Conservation (phyloP, 2,797 vertebrate species). For the Pseudochirops corinnae region DNA sequence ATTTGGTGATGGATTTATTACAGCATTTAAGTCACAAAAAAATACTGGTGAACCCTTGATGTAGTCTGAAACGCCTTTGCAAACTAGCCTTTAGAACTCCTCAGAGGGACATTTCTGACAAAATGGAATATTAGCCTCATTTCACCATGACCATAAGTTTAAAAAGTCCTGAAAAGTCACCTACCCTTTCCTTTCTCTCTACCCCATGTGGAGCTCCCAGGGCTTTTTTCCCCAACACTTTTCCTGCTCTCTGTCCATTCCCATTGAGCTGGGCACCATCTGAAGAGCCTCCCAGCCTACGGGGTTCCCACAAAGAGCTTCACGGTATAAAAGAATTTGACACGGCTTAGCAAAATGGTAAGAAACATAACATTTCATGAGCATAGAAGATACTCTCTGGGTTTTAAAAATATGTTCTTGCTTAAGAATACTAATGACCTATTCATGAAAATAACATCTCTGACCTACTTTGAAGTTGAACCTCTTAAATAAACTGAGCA, state of each 20-base stretch:
- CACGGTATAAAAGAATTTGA: slow-evolving; percentile 49
- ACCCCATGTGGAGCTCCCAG: not conserved
- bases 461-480: slow-evolving; percentile 80
- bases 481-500: slow-evolving; percentile 78
- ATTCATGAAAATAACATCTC: slow-evolving; percentile 80
- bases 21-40: slow-evolving; percentile 17
- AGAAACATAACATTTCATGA: not conserved
- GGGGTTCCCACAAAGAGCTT: not conserved
- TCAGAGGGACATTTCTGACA: slow-evolving; percentile 14
- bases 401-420: slow-evolving; percentile 72
- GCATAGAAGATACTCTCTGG: slow-evolving; percentile 64
- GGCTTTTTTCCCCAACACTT: not conserved
- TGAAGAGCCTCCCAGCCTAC: not conserved
- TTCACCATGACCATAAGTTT: not conserved
- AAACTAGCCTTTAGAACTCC: not conserved
- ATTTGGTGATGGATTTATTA: not conserved
- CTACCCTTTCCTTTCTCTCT: not conserved
- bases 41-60: slow-evolving; percentile 17
- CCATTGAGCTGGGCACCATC: not conserved
- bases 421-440: slow-evolving; percentile 82
- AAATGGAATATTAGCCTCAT: slow-evolving; percentile 18
- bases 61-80: not conserved
- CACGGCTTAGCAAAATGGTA: slow-evolving; percentile 25
- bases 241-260: not conserved
- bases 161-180: not conserved